Evolutionary conservation across 2,797 vertebrate species (phyloP).

Genomic region (Coregonus suidteri): DNA sequence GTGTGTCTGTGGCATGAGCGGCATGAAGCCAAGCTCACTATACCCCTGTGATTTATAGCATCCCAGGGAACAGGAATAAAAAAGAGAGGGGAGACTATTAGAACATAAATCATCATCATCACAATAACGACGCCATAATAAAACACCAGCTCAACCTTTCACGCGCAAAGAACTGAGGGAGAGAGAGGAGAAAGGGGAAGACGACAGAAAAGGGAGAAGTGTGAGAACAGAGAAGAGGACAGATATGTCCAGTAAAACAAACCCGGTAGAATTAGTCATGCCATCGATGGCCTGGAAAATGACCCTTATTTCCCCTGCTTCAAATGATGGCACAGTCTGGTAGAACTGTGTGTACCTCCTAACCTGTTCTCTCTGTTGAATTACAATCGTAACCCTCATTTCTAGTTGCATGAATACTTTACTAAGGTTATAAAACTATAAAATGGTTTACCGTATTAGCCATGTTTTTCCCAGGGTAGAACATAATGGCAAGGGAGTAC

Average conservation of each 20-base stretch:
- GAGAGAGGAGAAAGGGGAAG: conserved; percentile 33
- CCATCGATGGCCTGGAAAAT: conserved; percentile 36
- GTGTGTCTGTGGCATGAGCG: conserved; percentile 54
- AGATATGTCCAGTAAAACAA: conserved; percentile 65
- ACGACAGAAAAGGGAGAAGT: conserved; percentile 67
- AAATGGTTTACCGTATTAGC: neutral
- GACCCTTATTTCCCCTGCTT: neutral
- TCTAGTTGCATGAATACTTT: neutral
- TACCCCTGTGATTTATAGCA: conserved; percentile 66
- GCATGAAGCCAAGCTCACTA: conserved; percentile 48
- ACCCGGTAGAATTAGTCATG: conserved; percentile 67
- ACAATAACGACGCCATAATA: conserved; percentile 60
- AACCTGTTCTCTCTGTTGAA: neutral
- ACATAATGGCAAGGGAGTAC: neutral
- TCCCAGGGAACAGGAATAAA: conserved; percentile 55
- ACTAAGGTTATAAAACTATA: neutral
- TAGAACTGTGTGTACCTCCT: neutral
- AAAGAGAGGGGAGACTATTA: conserved; percentile 46
- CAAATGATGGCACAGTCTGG: conserved; percentile 1
- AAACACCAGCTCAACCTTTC: conserved; percentile 58
- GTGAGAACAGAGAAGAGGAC: conserved; percentile 64
- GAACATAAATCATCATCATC: conserved; percentile 72
- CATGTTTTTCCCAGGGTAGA: neutral
- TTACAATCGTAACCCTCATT: neutral
- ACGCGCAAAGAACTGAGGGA: conserved; percentile 16